Percentiles rank a stretch among this genome's conserved stretches.
Conservation (phyloP, 2,113 vertebrate species). For the Phylloscopus trochiloides region DNA sequence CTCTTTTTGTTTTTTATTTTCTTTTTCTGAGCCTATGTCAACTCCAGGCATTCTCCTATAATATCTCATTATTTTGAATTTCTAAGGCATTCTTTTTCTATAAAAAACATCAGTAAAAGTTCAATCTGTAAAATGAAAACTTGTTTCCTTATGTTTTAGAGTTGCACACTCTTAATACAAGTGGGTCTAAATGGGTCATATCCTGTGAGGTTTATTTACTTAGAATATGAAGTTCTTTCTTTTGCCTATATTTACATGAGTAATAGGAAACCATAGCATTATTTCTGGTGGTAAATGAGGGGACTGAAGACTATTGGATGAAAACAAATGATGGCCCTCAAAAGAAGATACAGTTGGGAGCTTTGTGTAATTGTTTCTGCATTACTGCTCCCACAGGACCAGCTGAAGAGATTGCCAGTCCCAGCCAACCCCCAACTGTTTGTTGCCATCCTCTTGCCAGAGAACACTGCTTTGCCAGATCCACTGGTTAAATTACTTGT, state of each 20-base stretch:
- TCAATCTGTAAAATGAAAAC: neutral
- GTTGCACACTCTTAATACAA: neutral
- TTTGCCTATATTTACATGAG: conserved; percentile 14
- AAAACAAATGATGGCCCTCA: conserved; percentile 34
- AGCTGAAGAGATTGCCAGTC: conserved; percentile 44
- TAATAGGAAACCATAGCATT: neutral
- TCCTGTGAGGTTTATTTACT: neutral
- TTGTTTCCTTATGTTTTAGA: neutral
- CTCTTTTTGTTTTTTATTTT: neutral
- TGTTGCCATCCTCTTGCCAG: conserved; percentile 52
- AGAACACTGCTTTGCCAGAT: conserved; percentile 33
- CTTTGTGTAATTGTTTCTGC: conserved; percentile 43
- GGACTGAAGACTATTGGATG: conserved; percentile 1
- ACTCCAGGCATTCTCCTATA: neutral
- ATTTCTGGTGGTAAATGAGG: conserved; percentile 5
- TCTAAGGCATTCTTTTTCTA: neutral
- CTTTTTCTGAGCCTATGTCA: neutral
- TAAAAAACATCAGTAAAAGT: neutral
- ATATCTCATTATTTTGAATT: conserved; percentile 9
- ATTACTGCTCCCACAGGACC: conserved; percentile 38
- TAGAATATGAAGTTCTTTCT: neutral
- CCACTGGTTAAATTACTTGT: conserved; percentile 42
- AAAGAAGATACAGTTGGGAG: conserved; percentile 59
- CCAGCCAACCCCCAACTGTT: conserved; percentile 44
- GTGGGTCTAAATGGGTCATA: neutral